Base-by-base conservation (phyloP, 2,888 invertebrate genomes). In the Thelaira solivaga region DNA sequence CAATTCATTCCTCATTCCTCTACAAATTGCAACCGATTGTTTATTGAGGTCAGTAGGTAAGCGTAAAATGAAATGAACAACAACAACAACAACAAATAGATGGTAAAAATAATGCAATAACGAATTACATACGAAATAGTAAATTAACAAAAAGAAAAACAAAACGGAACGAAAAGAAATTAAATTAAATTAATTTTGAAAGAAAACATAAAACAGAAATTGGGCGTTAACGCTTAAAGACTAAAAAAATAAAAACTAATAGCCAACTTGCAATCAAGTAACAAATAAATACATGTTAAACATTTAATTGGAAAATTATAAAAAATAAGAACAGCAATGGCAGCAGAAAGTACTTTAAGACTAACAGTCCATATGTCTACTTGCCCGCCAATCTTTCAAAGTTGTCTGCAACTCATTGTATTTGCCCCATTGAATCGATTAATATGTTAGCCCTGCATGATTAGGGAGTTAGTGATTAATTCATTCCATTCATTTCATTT, bases 11-110 rank as follows among this genome's bases (percentile, higher is more conserved):
- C 7, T 51, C 49, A n/a, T n/a, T n/a, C n/a, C n/a, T n/a, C n/a
- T n/a, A n/a, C 26, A 62, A 72, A 72, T 68, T 69, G 36, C 73
- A 55, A 57, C 39, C 43, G 73, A 69, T 59, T 71, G 36, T 36
- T 47, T 55, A 75, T 67, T 72, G 47, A 79, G 79, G 79, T 79
- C 75, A 79, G 65, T 75, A 65, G 79, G 79, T 72, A 39, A 39
- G 6, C 26, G 26, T 26, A 78, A 71, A 67, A 61, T 18, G 51
- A 67, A 67, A 55, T 41, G 29, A 51, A 57, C 45, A 55, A 59
- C 31, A 61, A 53, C 16, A 61, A 18, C 47, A 41, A 59, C 18
- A 36, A 18, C 18, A 43, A 16, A 4, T 18, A 55, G 22, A 45
- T 22, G 26, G 10, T 5, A 8, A 13, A 36, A n/a, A 2, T n/a